Evolutionary conservation across 2,113 vertebrate genomes (phyloP), one percentile per base, ranked within the genome.

Genomic region (Stegostoma tigrinum): DNA sequence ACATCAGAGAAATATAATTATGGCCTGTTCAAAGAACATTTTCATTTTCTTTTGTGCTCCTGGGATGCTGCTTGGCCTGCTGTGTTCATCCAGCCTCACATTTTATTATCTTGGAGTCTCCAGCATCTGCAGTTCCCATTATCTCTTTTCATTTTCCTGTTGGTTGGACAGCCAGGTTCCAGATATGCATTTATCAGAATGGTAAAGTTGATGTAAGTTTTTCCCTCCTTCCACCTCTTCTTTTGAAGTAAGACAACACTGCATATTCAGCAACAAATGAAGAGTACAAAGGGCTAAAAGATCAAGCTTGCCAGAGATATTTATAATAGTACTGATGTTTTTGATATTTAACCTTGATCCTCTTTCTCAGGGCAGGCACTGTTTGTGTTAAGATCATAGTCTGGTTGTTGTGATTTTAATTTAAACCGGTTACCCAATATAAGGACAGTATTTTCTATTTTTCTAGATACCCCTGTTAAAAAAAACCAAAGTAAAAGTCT

Each of bases 391-490:
- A 42, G 27, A 24, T 48, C 45, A 12, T 14, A 55, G 52, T 55
- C 48, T 34, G 52, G 86, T 90, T 90, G 48, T 61, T 34, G 8
- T 61, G 52, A 90, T 90, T 90, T 90, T 90, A 90, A 90, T 90
- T 90, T 27, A 52, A 90, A 90, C 86, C 12, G 27, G 55, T 90
- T 90, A 48, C 8, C 24, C 48, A 55, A 27, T 3, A 30, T 10
- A 55, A 55, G 52, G 48, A 34, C 27, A 34, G 24, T 48, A 34
- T 55, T 55, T 52, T 52, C 86, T 55, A 27, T 14, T 34, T 2
- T 24, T 89, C 6, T 48, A 10, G 7, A 7, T 48, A 89, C 24
- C 0, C 12, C 52, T 30, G 10, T 85, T 45, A 19, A 61, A 21
- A 24, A 52, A 90, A 90, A 61, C 0, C 5, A 17, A 90, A 27